Evolutionary conservation across 2,797 vertebrate genomes (phyloP).

Genomic region (Sebastes dallii): DNA sequence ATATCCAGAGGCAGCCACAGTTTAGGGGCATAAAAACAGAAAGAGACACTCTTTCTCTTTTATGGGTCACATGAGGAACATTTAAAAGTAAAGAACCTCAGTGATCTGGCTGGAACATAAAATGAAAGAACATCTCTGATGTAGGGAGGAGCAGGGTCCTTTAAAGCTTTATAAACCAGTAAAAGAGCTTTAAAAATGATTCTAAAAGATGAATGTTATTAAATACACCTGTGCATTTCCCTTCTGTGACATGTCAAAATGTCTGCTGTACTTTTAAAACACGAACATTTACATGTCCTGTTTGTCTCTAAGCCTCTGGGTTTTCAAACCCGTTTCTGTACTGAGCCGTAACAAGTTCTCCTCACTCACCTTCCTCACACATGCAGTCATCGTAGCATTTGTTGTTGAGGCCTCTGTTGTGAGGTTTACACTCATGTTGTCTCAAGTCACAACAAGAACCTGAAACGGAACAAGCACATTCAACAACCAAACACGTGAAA

Average conservation of each 20-base stretch:
- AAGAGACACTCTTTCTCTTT: neutral
- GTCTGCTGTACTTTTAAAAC: neutral
- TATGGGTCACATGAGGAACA: neutral
- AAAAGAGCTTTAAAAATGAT: neutral
- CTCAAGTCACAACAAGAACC: slow-evolving; percentile 95
- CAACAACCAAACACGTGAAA: neutral
- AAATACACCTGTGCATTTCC: neutral
- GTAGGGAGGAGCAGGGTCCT: neutral
- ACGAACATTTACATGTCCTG: neutral
- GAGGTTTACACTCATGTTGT: slow-evolving; percentile 90
- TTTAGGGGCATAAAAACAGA: neutral
- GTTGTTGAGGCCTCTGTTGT: slow-evolving; percentile 98
- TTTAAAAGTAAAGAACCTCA: neutral
- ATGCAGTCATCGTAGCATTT: slow-evolving; percentile 98
- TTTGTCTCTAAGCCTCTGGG: neutral
- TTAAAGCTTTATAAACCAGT: neutral
- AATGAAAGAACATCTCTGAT: neutral
- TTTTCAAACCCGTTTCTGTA: neutral
- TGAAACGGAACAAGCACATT: slow-evolving; percentile 47
- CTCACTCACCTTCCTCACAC: slow-evolving; percentile 92
- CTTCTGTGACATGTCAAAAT: neutral
- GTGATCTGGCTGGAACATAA: neutral
- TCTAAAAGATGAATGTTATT: neutral
- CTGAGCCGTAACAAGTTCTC: neutral
- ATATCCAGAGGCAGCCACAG: neutral